Percentiles rank a stretch among this genome's conserved stretches.
Evolutionary conservation across 92 coral and sea anemone genomes (phyloP).

Genomic region (Umimayanthus chanpuru): DNA sequence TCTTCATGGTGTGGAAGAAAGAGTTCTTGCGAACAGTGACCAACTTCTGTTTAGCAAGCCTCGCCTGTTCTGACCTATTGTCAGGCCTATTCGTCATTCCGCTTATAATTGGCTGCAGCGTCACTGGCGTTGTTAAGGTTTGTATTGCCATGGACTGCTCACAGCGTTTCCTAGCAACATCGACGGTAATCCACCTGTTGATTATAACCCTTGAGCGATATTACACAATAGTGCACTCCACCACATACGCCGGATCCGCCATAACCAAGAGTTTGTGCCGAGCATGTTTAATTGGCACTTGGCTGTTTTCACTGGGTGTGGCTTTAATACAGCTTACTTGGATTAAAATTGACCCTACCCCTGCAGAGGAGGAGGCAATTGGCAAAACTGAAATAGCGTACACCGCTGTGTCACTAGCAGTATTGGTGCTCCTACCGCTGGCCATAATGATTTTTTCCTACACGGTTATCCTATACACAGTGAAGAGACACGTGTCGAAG

Average conservation of each 20-base stretch:
- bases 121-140: conserved; percentile 14
- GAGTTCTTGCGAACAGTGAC: conserved; percentile 64
- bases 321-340: conserved; percentile 67
- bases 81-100: conserved; percentile 70
- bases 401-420: conserved; percentile 51
- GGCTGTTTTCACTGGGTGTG: conserved; percentile 61
- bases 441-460: conserved; percentile 69
- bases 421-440: conserved; percentile 67
- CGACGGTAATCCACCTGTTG: conserved; percentile 69
- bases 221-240: conserved; percentile 67
- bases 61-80: conserved; percentile 73
- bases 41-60: conserved; percentile 73
- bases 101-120: conserved; percentile 65
- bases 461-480: conserved; percentile 62
- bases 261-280: conserved; percentile 11
- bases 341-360: conserved; percentile 23
- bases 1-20: conserved; percentile 54
- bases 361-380: conserved; percentile 23
- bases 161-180: conserved; percentile 74
- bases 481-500: conserved; percentile 56
- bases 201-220: conserved; percentile 75
- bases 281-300: conserved; percentile 40
- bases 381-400: conserved; percentile 42
- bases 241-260: conserved; percentile 49
- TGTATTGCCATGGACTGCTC: conserved; percentile 81